Base-by-base conservation (phyloP, 2,888 invertebrate genomes). In the Pterostichus niger region DNA sequence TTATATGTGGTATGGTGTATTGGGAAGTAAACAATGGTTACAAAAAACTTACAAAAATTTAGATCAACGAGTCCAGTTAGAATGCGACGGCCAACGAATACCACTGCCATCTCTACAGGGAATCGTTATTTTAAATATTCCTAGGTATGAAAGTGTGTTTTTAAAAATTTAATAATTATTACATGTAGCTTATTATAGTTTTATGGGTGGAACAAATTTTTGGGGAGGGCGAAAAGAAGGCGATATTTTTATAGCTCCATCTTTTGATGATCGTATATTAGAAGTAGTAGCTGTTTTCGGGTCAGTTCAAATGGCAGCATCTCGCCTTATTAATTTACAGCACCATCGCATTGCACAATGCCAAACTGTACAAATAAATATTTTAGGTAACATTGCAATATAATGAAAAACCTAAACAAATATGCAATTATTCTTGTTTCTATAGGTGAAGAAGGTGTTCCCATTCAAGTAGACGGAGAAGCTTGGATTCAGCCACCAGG, bases 231-330 rank as follows among this genome's bases (percentile, higher is more conserved):
- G 95, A 2, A 96, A 97, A 88, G 97, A 96, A 86, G 97, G 97
- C 86, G 98, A 98, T 87, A 93, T 96, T 76, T 99, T 99, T 88
- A 91, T 97, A 13, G 95, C 97, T 0, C 98, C 98, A 2, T 96
- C 97, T 11, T 98, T 99, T 88, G 99, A 99, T 90, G 99, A 99
- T 90, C 94, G 97, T 83, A 95, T 99, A 84, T 91, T 99, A 71
- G 99, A 99, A 92, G 99, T 99, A 9, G 98, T 99, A 11, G 99
- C 99, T 6, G 98, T 99, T 0, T 99, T 98, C 90, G 98, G 99
- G 0, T 97, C 98, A 0, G 97, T 98, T 11, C 99, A 99, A 91
- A 98, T 99, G 96, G 99, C 98, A 0, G 98, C 98, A 0, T 98
- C 98, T 0, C 93, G 98, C 0, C 93, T 99, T 5, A 97, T 99